A percentile compares a stretch with the other conserved stretches of the same genome.
Evolutionary conservation across 2,113 vertebrate species (phyloP).

Genomic region (Microcebus ravelobensis): DNA sequence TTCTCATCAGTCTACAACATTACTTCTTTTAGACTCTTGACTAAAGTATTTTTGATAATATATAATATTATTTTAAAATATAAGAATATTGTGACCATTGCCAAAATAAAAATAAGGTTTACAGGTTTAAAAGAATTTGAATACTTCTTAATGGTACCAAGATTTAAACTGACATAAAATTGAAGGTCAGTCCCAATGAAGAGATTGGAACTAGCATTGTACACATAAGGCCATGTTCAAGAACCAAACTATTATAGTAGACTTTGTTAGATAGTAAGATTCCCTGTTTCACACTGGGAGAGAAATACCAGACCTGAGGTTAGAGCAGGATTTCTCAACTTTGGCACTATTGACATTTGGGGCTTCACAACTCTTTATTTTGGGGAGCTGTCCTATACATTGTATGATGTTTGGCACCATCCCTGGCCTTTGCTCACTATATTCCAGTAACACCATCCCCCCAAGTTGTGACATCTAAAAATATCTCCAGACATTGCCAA

Average conservation of each 20-base stretch:
- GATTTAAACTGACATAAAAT: not conserved
- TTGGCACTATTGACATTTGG: not conserved
- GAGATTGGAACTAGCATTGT: not conserved
- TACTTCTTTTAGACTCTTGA: not conserved
- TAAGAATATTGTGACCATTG: not conserved
- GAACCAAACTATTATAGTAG: not conserved
- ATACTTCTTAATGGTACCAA: not conserved
- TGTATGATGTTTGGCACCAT: not conserved
- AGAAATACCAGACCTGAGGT: not conserved
- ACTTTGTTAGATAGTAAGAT: not conserved
- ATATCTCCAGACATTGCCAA: not conserved
- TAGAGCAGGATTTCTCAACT: not conserved
- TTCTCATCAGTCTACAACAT: not conserved
- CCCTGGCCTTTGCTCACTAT: not conserved
- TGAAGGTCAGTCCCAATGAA: not conserved
- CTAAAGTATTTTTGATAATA: not conserved
- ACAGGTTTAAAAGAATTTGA: slow-evolving; percentile 7
- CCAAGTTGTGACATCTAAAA: not conserved
- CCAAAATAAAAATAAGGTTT: not conserved
- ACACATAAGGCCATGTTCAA: not conserved
- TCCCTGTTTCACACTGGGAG: not conserved
- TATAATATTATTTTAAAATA: not conserved
- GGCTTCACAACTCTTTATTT: not conserved
- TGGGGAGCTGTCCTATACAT: not conserved
- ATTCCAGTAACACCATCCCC: not conserved